A percentile compares a stretch with the other conserved stretches of the same genome.
Conservation (phyloP, 2,888 invertebrate genomes). For the Brachycybe producta region DNA sequence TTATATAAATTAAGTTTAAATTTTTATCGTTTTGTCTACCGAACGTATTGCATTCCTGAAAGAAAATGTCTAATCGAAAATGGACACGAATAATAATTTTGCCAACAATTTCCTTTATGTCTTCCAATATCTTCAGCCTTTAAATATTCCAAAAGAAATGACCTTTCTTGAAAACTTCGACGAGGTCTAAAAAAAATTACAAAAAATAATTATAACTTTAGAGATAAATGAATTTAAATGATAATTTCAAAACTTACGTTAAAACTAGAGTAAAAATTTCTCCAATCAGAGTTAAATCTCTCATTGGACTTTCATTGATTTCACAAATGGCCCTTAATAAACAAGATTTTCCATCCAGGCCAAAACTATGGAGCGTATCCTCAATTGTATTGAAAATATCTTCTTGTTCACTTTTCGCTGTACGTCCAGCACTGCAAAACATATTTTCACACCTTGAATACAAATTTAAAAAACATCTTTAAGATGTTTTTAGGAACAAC, state of each 20-base stretch:
- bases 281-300: constrained; percentile 16
- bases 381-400: constrained; percentile 11
- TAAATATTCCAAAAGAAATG: constrained; percentile 11
- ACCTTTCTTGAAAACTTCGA: constrained; percentile 1
- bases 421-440: neutral
- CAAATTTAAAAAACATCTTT: no score
- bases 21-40: no score
- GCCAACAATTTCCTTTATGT: constrained; percentile 11
- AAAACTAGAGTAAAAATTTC: constrained; percentile 18
- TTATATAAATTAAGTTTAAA: no score
- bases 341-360: constrained; percentile 69
- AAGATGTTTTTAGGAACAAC: no score
- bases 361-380: constrained; percentile 56
- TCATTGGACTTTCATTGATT: constrained; percentile 48
- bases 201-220: constrained; percentile 2
- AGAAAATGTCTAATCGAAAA: constrained; percentile 10
- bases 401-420: neutral
- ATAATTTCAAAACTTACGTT: constrained; percentile 13
- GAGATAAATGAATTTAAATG: neutral
- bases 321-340: constrained; percentile 71
- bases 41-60: constrained; percentile 5
- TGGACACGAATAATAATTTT: constrained; percentile 11
- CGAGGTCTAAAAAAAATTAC: constrained; percentile 9
- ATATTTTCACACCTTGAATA: no score
- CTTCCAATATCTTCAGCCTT: constrained; percentile 15